Evolutionary conservation across 2,888 invertebrate species (phyloP).

Genomic region (Catocala nupta): DNA sequence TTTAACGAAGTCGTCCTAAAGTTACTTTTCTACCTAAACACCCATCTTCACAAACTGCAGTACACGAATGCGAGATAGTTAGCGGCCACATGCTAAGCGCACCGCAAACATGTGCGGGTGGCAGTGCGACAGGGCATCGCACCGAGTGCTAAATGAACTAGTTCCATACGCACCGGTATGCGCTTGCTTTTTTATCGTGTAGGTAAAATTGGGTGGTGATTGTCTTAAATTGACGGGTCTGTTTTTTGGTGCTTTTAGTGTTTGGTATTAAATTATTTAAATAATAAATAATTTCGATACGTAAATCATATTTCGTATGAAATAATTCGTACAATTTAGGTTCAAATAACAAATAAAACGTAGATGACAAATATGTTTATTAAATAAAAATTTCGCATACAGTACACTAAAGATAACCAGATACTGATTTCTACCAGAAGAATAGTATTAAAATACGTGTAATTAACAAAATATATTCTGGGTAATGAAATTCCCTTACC

Average conservation of each 20-base stretch:
- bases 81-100: slow-evolving; percentile 79
- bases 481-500: no score
- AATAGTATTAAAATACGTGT: no score
- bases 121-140: slow-evolving; percentile 80
- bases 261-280: slow-evolving; percentile 7
- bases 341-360: no score
- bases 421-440: no score
- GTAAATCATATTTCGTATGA: no score
- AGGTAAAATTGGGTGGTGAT: slow-evolving; percentile 41
- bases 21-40: slow-evolving; percentile 38
- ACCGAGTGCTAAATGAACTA: slow-evolving; percentile 82
- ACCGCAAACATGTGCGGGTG: slow-evolving; percentile 82
- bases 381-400: no score
- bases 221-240: slow-evolving; percentile 31
- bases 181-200: slow-evolving; percentile 38
- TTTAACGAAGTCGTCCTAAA: background rate
- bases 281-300: no score
- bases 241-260: slow-evolving; percentile 10
- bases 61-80: slow-evolving; percentile 70
- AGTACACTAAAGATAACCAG: no score
- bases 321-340: no score
- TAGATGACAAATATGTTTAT: no score
- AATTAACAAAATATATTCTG: no score
- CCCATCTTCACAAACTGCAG: slow-evolving; percentile 40
- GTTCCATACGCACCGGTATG: slow-evolving; percentile 64